These are phyloP conservation scores for Rhagonycha fulva DNA, from an alignment of 2,888 invertebrate genomes.

Conservation along the genomic window DNA sequence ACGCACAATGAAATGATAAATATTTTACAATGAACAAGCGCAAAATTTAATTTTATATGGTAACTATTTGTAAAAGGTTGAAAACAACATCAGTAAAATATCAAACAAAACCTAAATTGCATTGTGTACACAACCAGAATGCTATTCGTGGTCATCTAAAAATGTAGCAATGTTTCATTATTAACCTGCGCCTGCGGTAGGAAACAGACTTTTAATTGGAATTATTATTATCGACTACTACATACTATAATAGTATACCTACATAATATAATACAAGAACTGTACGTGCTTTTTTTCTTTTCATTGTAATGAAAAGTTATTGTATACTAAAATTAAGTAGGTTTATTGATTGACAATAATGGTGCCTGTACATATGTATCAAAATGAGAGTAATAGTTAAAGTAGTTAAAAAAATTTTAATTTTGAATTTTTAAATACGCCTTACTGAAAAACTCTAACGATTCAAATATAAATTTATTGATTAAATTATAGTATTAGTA, in stretches of 20 bases:
- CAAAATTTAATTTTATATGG: constrained; percentile 28
- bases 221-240: not conserved
- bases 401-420: no score
- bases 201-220: constrained; percentile 9
- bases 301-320: not conserved
- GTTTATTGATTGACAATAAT: not conserved
- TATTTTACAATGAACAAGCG: not conserved
- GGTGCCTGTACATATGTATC: no score
- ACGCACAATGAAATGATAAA: not conserved
- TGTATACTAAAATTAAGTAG: not conserved
- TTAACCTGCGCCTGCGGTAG: constrained; percentile 23
- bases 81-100: constrained; percentile 43
- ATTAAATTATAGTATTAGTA: not conserved
- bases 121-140: constrained; percentile 42
- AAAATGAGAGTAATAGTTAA: no score
- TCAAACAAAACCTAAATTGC: constrained; percentile 47
- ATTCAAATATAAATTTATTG: not conserved
- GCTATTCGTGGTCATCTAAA: constrained; percentile 46
- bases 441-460: not conserved
- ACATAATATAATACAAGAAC: not conserved
- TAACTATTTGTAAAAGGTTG: constrained; percentile 46
- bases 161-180: constrained; percentile 36
- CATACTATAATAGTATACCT: not conserved
- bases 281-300: not conserved
- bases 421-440: not conserved